Evolutionary conservation across 2,888 invertebrate species (phyloP).

Genomic region (Microctonus hyperodae): DNA sequence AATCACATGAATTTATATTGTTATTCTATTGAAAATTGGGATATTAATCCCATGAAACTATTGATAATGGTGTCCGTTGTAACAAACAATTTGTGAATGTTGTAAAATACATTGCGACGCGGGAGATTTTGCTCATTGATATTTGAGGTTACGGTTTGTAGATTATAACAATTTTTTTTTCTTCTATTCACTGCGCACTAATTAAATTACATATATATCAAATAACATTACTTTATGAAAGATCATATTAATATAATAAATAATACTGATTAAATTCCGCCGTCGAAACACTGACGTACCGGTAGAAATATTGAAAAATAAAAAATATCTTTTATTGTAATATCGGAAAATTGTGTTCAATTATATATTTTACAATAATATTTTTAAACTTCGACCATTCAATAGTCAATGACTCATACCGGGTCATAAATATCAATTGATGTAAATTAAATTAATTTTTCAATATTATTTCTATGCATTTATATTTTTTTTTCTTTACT

Average conservation of each 20-base stretch:
- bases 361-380: not conserved
- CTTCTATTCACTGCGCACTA: conserved; percentile 37
- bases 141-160: conserved; percentile 47
- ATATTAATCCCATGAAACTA: not conserved
- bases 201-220: conserved; percentile 19
- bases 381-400: not conserved
- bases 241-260: too few species aligned
- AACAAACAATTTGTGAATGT: not conserved
- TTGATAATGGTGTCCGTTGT: not conserved
- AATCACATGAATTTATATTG: conserved; percentile 15
- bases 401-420: not conserved
- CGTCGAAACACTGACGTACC: too few species aligned
- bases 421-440: not conserved
- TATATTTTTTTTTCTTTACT: conserved; percentile 5
- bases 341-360: not conserved
- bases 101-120: not conserved
- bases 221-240: not conserved
- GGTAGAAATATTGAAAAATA: too few species aligned
- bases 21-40: not conserved
- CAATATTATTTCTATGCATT: not conserved
- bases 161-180: conserved; percentile 22
- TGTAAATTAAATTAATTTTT: conserved; percentile 4
- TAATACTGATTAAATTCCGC: too few species aligned
- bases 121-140: conserved; percentile 39
- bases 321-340: too few species aligned